These are phyloP conservation scores for Homarus gammarus DNA, from an alignment of 2,888 invertebrate species.

Conservation along the genomic window DNA sequence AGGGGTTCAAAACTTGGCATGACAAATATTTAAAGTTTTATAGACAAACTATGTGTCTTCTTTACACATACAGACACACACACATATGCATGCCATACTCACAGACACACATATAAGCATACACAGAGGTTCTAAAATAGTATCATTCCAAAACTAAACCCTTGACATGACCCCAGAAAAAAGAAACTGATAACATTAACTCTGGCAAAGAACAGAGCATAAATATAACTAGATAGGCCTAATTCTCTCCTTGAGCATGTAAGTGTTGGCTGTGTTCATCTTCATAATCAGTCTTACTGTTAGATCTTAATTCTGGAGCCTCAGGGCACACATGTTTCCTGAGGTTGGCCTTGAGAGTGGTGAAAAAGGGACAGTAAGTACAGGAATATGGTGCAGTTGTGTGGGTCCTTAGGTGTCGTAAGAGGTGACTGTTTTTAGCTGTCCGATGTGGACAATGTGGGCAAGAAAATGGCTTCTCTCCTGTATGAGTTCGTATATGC, in stretches of 20 bases:
- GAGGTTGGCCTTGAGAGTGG: constrained; percentile 5
- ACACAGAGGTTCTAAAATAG: no score
- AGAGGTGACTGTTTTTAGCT: constrained; percentile 50
- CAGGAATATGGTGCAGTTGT: constrained; percentile 38
- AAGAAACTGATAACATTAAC: no score
- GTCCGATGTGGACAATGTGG: constrained; percentile 49
- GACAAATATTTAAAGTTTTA: no score
- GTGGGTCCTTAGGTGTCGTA: constrained; percentile 39
- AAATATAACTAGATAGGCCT: no score
- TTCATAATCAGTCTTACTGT: not conserved
- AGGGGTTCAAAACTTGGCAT: no score
- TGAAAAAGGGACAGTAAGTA: constrained; percentile 33
- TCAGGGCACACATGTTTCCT: not conserved
- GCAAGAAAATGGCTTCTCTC: constrained; percentile 53
- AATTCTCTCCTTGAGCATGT: not conserved
- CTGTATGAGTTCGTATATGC: constrained; percentile 51
- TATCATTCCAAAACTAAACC: no score
- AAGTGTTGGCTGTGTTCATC: not conserved
- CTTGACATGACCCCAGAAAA: no score
- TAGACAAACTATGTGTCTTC: no score
- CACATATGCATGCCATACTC: no score
- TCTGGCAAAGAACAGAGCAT: no score
- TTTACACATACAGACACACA: no score
- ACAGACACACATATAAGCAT: no score
- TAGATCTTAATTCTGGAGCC: not conserved